phyloP scores from a whole-genome alignment of 2,113 vertebrate genomes.

The Laticauda colubrina region DNA sequence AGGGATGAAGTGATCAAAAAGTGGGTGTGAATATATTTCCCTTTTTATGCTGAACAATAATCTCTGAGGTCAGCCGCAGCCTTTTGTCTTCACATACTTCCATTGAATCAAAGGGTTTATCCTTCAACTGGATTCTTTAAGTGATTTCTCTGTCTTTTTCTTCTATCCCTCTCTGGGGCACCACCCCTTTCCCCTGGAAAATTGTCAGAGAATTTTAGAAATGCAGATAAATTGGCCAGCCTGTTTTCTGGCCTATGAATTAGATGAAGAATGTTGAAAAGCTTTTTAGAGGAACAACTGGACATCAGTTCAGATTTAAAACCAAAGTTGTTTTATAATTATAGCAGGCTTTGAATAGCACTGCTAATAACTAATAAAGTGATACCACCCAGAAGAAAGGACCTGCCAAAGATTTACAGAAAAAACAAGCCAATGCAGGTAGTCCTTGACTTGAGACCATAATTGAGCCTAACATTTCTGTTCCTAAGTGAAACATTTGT shows the following conservation, averaged over 20 bases:
- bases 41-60: not conserved
- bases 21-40: not conserved
- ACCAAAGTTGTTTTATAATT: not conserved
- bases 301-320: not conserved
- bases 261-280: not conserved
- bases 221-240: not conserved
- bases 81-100: not conserved
- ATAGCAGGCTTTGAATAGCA: not conserved
- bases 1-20: not conserved
- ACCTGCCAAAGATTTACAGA: not conserved
- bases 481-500: no score
- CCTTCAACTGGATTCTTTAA: not conserved
- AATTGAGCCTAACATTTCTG: no score
- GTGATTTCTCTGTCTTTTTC: not conserved
- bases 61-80: not conserved
- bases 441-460: no score
- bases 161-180: not conserved
- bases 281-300: not conserved
- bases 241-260: not conserved
- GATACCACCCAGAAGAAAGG: not conserved
- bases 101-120: not conserved
- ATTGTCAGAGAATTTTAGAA: not conserved
- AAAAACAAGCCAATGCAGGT: not conserved
- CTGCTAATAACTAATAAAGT: not conserved
- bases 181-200: not conserved